phyloP scores from a whole-genome alignment of 2,888 invertebrate species.

The Labia minor region DNA sequence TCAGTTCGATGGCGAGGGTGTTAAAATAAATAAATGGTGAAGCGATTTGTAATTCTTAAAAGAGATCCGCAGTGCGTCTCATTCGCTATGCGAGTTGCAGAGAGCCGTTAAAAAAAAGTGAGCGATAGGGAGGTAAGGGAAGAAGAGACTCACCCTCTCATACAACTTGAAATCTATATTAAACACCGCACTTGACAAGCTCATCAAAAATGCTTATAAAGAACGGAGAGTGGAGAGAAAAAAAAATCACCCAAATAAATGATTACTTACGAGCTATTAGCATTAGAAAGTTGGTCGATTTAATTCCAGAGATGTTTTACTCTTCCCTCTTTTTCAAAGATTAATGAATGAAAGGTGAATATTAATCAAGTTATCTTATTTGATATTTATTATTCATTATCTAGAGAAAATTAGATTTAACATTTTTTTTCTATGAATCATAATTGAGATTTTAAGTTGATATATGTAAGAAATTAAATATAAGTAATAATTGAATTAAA shows the following conservation, averaged over 20 bases:
- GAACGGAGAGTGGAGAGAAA: not conserved
- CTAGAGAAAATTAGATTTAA: no score
- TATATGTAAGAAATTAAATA: no score
- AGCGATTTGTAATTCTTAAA: conserved; percentile 13
- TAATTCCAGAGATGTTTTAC: no score
- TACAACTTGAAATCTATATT: not conserved
- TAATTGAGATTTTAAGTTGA: no score
- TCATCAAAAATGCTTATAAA: conserved; percentile 4
- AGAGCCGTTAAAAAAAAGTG: not conserved
- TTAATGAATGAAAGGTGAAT: no score
- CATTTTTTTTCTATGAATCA: no score
- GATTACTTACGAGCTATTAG: not conserved
- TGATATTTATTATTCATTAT: no score
- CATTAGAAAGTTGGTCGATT: no score
- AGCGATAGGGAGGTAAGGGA: not conserved
- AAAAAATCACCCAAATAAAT: not conserved
- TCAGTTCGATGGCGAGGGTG: not conserved
- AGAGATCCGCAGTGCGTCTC: not conserved
- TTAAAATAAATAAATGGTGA: not conserved
- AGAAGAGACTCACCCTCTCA: no score
- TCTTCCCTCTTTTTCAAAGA: no score
- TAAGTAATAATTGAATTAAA: no score
- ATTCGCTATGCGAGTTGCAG: not conserved
- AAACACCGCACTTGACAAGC: conserved; percentile 13
- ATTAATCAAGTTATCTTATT: no score